Base-by-base conservation (phyloP, 2,888 invertebrate genomes). In the Galeruca laticollis region DNA sequence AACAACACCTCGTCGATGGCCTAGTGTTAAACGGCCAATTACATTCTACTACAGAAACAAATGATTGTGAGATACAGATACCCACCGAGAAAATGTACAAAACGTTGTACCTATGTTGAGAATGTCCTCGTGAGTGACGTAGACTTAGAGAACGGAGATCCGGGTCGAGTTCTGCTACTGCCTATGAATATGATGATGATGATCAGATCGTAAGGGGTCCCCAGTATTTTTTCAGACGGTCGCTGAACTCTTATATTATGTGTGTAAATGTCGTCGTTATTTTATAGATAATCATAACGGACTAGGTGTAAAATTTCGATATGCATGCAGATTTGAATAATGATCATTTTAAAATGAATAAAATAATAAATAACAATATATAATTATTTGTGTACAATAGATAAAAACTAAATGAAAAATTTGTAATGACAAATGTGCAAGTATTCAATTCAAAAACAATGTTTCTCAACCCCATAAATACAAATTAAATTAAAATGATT, bases 141-240 rank as follows among this genome's bases (percentile, higher is more conserved):
- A 51, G 60, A 62, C 37, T 18, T 47, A 18, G 47, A 47, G 47
- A 72, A 57, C 69, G 71, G 71, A 75, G 75, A 75, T 75, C 75
- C 75, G 75, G 75, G 75, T 75, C 71, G 70, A 60, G 49, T 33
- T 49, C 18, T 20, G 35, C 52, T 52, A 52, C 21, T 60, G 56
- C 35, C 18, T n/a, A 63, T 35, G 26, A 37, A 51, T 21, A 62
- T 31, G 20, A 49, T 49, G 49, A 49, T 49, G 49, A 49, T 33
- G 47, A 31, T 61, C 33, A 13, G 49, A 47, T 49, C 43, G n/a
- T 18, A 51, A 62, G 35, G 33, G 31, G 51, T 51, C 49, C 47
- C 51, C 33, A 51, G 51, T 57, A 57, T 57, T 57, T 57, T 57
- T 57, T 57, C 35, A 35, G 56, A 33, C 68, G 61, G 64, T 65